Conservation (phyloP, 1,140 invertebrate species). For the Zaprionus gabonicus region DNA sequence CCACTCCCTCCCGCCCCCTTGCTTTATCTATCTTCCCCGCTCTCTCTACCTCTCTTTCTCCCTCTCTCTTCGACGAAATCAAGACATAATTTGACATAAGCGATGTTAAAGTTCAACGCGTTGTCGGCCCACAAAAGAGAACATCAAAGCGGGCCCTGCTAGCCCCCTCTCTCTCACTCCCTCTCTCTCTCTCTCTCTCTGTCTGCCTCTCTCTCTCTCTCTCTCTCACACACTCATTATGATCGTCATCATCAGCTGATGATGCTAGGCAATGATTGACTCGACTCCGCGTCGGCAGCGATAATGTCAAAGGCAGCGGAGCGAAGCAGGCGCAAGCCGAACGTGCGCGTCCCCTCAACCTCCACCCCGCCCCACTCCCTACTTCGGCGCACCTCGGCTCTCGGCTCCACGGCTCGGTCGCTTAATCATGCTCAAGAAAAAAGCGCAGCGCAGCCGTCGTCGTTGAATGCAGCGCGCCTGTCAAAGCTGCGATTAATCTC, state of each 20-base stretch:
- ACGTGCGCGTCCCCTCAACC: conserved; percentile 1
- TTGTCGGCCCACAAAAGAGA: conserved; percentile 30
- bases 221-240: background rate
- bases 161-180: background rate
- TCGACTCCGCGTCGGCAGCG: conserved; percentile 61
- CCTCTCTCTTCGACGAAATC: conserved; percentile 28
- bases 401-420: conserved; percentile 21
- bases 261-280: conserved; percentile 65
- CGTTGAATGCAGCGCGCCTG: conserved; percentile 67
- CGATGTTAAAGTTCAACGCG: conserved; percentile 76
- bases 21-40: background rate
- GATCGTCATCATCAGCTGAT: conserved; percentile 53
- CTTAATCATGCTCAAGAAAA: conserved; percentile 44
- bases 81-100: conserved; percentile 83
- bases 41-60: background rate
- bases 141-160: conserved; percentile 53
- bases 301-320: conserved; percentile 74
- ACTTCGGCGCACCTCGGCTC: conserved; percentile 3
- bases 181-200: no score
- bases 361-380: no score
- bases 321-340: conserved; percentile 4
- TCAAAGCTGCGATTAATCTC: conserved; percentile 82
- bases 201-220: no score
- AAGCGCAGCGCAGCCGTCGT: conserved; percentile 59
- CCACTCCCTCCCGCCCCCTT: background rate